Evolutionary conservation across 23 tunicate species (phyloP), one percentile per base, ranked within the genome.

Genomic region (Botrylloides violaceus): DNA sequence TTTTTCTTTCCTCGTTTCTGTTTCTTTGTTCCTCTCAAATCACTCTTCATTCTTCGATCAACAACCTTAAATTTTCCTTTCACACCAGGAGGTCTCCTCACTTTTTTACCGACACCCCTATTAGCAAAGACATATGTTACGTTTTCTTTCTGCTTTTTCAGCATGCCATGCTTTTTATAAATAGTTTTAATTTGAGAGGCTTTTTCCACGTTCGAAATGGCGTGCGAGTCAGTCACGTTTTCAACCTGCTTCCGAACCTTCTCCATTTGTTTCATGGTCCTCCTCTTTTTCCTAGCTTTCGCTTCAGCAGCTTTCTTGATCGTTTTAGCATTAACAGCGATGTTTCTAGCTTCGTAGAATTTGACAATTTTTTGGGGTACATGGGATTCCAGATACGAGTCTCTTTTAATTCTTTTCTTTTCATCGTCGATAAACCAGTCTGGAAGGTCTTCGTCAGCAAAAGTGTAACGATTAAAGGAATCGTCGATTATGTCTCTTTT

Each of bases 221-320:
- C 81, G 21, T 55, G 49, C 0, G 92, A 73, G 59, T 90, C 97
- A 2, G 92, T 60, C 3, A 90, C 65, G 21, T 59, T 65, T 36
- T 83, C 89, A 23, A 85, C 97, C 48, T 83, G 90, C 73, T 90
- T 90, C 36, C 79, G 58, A 3, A 74, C 99, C 68, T 87, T 82
- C 28, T 95, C 99, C 71, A 70, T 50, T 58, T 78, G 82, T 49
- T 87, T 87, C 73, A 61, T 57, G 29, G 48, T 24, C 36, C 71
- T 72, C 38, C 71, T 70, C 64, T 87, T 80, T 63, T 95, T 95
- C 61, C 96, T 60, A 9, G 87, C 86, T 78, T 95, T 95, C 4
- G 99, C 99, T 64, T 95, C 99, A 2, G 89, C 86, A 3, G 87
- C 96, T 34, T 95, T 95, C 79, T 95, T 95, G 27, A 95, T 87